Evolutionary conservation across 1,140 invertebrate species (phyloP).

Genomic region (Meteorus sp.): DNA sequence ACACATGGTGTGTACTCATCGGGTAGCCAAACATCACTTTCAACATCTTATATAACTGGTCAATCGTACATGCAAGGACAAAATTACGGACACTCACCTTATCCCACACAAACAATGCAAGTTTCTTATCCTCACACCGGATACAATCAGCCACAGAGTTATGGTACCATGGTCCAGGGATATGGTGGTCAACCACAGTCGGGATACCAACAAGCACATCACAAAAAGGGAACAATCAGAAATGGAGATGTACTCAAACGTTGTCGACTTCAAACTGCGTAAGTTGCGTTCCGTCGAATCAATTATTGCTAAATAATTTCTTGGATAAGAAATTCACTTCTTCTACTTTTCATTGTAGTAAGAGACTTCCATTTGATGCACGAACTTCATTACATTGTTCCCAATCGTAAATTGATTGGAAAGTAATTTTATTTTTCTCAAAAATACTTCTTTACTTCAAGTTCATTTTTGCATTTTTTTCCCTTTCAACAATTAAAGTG

Average conservation of each 20-base stretch:
- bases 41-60: slow-evolving; percentile 55
- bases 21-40: slow-evolving; percentile 50
- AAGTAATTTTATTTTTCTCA: too few species aligned
- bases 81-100: slow-evolving; percentile 52
- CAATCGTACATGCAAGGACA: slow-evolving; percentile 62
- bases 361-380: too few species aligned
- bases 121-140: slow-evolving; percentile 53
- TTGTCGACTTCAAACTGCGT: slow-evolving; percentile 69
- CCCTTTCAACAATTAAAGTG: too few species aligned
- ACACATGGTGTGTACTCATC: slow-evolving; percentile 52
- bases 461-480: too few species aligned
- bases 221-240: slow-evolving; percentile 69
- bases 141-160: slow-evolving; percentile 56
- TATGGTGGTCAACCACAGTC: slow-evolving; percentile 53
- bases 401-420: too few species aligned
- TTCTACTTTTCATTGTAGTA: too few species aligned
- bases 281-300: slow-evolving; percentile 47
- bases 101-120: slow-evolving; percentile 48
- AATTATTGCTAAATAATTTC: background rate
- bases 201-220: slow-evolving; percentile 61
- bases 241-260: slow-evolving; percentile 73
- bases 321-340: background rate
- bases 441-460: too few species aligned
- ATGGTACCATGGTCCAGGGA: slow-evolving; percentile 49
- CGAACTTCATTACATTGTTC: too few species aligned